phyloP scores from a whole-genome alignment of 1,140 invertebrate genomes.

The Drosophila pseudoobscura region DNA sequence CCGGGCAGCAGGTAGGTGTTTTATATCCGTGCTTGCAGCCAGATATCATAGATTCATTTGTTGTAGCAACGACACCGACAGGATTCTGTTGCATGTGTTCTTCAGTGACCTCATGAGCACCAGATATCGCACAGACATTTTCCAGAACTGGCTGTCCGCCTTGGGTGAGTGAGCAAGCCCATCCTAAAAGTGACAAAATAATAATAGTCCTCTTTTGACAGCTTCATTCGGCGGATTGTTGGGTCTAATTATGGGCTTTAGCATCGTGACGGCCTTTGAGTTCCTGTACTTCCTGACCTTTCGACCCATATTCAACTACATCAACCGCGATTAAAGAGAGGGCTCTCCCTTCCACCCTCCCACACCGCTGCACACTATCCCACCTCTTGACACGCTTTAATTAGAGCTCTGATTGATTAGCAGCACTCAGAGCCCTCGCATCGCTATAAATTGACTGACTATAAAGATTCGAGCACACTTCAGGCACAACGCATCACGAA shows the following conservation, averaged over 20 bases:
- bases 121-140: constrained; percentile 85
- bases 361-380: not conserved
- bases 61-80: constrained; percentile 78
- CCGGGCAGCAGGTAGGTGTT: constrained; percentile 37
- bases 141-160: constrained; percentile 84
- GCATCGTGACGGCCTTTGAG: constrained; percentile 87
- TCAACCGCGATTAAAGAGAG: constrained; percentile 56
- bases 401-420: constrained; percentile 60
- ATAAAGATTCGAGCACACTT: not conserved
- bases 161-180: constrained; percentile 49
- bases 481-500: constrained; percentile 24
- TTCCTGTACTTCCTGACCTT: constrained; percentile 87
- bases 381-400: constrained; percentile 37
- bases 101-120: constrained; percentile 86
- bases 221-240: constrained; percentile 88
- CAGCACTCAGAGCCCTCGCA: constrained; percentile 1
- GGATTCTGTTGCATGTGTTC: constrained; percentile 86
- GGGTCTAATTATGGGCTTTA: constrained; percentile 88
- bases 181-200: not conserved
- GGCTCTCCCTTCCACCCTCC: not conserved
- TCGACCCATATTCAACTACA: constrained; percentile 83
- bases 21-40: too few relatives aligned
- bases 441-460: constrained; percentile 20
- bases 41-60: not conserved
- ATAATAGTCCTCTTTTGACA: constrained; percentile 80